Conservation (phyloP, 2,888 invertebrate genomes). For the Octonoba sinensis region DNA sequence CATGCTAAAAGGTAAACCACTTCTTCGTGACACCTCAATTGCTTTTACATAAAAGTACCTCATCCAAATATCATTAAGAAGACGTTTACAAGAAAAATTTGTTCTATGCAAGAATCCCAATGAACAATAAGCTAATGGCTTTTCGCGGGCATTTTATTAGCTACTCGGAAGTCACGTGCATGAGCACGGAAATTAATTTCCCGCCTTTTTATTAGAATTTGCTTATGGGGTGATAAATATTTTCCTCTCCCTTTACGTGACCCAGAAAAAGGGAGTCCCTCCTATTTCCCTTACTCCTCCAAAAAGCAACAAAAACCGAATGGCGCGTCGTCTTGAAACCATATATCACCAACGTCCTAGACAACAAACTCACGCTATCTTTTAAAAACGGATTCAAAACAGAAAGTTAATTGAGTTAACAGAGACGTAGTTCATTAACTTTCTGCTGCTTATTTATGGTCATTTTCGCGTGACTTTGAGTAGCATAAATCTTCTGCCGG, state of each 20-base stretch:
- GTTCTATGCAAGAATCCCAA: background rate
- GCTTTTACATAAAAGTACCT: too few relatives aligned
- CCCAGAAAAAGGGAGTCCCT: background rate
- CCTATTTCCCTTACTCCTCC: background rate
- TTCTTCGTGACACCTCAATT: too few relatives aligned
- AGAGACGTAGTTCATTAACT: conserved; percentile 55
- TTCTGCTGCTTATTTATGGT: conserved; percentile 54
- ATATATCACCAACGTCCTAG: conserved; percentile 41
- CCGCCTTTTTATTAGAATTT: conserved; percentile 51
- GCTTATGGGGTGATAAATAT: conserved; percentile 62
- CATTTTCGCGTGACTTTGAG: conserved; percentile 35
- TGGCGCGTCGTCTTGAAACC: conserved; percentile 20
- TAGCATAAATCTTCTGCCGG: conserved; percentile 37
- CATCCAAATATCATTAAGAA: too few relatives aligned
- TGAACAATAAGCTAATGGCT: conserved; percentile 53
- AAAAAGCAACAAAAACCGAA: background rate
- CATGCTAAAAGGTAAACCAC: too few relatives aligned
- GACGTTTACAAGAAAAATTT: too few relatives aligned
- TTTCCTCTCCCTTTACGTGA: conserved; percentile 47
- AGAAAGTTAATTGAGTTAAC: conserved; percentile 56
- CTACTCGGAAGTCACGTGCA: conserved; percentile 48
- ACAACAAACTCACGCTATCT: conserved; percentile 52
- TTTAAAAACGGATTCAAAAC: conserved; percentile 54
- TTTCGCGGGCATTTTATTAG: conserved; percentile 34
- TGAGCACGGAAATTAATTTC: conserved; percentile 44